These are phyloP conservation scores for Pycnomerus fuliginosus DNA, from an alignment of 2,888 invertebrate species.

Conservation along the genomic window DNA sequence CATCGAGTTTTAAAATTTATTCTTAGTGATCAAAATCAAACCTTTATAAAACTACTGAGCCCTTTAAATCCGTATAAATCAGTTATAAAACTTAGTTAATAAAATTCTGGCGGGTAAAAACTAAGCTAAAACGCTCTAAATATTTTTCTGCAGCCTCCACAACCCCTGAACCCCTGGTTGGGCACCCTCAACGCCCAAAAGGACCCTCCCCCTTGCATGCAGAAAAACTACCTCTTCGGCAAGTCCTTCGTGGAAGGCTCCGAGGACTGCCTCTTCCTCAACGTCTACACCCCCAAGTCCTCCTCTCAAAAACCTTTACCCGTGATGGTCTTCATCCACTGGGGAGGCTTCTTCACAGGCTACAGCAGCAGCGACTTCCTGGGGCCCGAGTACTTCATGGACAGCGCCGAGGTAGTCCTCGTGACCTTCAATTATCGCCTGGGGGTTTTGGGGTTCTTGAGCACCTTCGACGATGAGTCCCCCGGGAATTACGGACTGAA, in stretches of 20 bases:
- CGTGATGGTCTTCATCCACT: slow-evolving; percentile 58
- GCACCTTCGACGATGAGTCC: slow-evolving; percentile 9
- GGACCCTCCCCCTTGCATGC: slow-evolving; percentile 51
- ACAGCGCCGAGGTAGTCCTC: slow-evolving; percentile 51
- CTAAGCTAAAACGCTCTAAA: no score
- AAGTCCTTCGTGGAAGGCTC: slow-evolving; percentile 44
- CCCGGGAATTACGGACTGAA: slow-evolving; percentile 18
- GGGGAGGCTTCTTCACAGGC: slow-evolving; percentile 57
- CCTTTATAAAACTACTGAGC: no score
- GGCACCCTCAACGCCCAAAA: slow-evolving; percentile 22
- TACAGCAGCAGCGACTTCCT: slow-evolving; percentile 48
- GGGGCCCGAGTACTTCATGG: slow-evolving; percentile 58
- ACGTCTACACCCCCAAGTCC: slow-evolving; percentile 52
- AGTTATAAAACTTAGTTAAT: no score
- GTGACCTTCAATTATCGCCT: slow-evolving; percentile 54
- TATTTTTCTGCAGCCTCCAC: slow-evolving; percentile 41
- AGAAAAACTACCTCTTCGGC: slow-evolving; percentile 48
- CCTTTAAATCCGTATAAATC: no score
- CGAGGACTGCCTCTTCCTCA: slow-evolving; percentile 56
- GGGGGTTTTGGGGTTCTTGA: slow-evolving; percentile 39
- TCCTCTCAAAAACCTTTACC: slow-evolving; percentile 34
- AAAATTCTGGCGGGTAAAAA: no score
- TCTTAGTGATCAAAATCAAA: no score
- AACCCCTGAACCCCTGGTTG: slow-evolving; percentile 38
- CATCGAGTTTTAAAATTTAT: no score